Conservation (phyloP, 2,797 vertebrate genomes). For the Sebastiscus tertius region DNA sequence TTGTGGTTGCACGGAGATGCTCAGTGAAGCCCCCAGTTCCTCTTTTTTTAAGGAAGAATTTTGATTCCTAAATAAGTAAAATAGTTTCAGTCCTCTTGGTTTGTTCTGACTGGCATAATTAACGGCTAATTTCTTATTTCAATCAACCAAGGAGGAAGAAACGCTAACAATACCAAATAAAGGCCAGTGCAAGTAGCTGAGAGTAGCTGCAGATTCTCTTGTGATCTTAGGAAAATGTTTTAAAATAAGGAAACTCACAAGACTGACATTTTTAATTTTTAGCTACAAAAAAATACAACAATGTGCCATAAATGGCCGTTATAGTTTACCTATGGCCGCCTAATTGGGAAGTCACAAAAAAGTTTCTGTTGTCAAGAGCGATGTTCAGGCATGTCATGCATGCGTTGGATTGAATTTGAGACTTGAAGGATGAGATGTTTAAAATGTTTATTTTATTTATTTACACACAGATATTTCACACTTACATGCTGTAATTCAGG, state of each 20-base stretch:
- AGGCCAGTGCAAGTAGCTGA: neutral
- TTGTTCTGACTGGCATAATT: neutral
- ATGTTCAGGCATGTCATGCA: neutral
- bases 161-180: neutral
- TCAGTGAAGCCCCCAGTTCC: neutral
- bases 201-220: neutral
- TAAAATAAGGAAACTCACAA: neutral
- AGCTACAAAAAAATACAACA: neutral
- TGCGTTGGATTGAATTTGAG: neutral
- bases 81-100: neutral
- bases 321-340: neutral
- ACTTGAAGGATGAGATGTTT: neutral
- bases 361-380: neutral
- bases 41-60: neutral
- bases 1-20: conserved; percentile 24
- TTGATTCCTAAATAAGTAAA: neutral
- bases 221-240: neutral
- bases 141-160: neutral
- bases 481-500: neutral
- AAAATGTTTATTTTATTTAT: neutral
- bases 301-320: neutral
- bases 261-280: neutral
- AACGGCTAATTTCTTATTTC: neutral
- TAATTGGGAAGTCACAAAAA: neutral
- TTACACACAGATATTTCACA: neutral